Conservation (phyloP, 2,113 vertebrate species). For the Mirza zaza region DNA sequence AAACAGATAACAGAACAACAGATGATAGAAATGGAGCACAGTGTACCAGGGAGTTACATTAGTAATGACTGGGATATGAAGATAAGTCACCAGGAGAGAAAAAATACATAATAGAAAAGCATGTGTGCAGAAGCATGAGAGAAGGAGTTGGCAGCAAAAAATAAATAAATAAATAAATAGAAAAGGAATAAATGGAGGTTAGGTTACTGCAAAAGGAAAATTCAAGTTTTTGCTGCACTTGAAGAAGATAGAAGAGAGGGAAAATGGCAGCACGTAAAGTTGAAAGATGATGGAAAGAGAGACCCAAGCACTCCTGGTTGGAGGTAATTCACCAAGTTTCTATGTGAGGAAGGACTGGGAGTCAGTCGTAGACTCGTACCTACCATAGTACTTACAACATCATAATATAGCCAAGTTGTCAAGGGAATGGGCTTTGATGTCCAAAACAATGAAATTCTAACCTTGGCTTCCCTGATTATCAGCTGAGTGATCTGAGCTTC, state of each 20-base stretch:
- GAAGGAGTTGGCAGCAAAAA: neutral
- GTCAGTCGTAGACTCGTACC: neutral
- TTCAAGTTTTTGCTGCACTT: neutral
- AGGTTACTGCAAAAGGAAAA: neutral
- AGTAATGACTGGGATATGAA: neutral
- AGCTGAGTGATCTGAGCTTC: neutral
- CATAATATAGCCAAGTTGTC: slow-evolving; percentile 5
- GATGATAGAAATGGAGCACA: neutral
- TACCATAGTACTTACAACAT: neutral
- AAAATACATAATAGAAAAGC: neutral
- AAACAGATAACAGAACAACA: neutral
- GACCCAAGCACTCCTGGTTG: neutral
- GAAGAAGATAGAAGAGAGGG: neutral
- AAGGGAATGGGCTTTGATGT: neutral
- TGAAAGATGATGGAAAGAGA: neutral
- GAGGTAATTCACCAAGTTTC: slow-evolving; percentile 39
- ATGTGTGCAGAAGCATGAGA: neutral
- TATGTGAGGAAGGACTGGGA: neutral
- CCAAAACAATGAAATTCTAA: slow-evolving; percentile 16
- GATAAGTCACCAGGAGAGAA: neutral
- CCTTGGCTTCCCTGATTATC: neutral
- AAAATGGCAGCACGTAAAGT: neutral
- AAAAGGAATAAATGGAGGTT: neutral
- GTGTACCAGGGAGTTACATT: neutral
- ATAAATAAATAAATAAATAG: neutral